Conservation (phyloP, 2,888 invertebrate species). For the Hesperia comma region DNA sequence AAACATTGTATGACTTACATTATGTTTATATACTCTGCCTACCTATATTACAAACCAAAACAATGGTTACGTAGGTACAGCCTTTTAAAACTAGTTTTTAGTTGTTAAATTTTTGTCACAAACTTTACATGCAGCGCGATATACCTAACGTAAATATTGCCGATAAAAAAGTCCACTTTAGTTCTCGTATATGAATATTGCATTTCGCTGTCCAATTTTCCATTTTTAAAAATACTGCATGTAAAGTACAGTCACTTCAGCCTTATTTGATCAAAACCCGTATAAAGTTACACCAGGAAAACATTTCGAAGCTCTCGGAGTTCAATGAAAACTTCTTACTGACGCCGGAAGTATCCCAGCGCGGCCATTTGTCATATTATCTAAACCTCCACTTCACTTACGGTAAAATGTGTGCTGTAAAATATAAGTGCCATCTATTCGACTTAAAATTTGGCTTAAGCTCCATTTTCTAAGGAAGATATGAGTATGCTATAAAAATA, state of each 20-base stretch:
- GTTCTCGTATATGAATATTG: no score
- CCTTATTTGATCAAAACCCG: constrained; percentile 8
- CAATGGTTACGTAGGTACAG: no score
- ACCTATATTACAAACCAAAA: no score
- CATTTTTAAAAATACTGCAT: no score
- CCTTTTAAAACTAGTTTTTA: no score
- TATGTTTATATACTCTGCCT: no score
- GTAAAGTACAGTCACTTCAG: neutral
- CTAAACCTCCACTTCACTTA: constrained; percentile 25
- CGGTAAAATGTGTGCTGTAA: constrained; percentile 17
- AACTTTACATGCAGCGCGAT: no score
- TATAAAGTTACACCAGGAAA: constrained; percentile 16
- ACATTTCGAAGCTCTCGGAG: constrained; percentile 16
- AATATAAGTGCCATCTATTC: constrained; percentile 28
- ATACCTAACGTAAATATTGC: no score
- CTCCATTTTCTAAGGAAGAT: constrained; percentile 7
- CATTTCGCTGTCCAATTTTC: no score
- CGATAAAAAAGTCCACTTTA: no score
- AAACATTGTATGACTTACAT: no score
- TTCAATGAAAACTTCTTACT: constrained; percentile 15
- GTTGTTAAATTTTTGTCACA: no score
- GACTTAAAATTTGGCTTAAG: constrained; percentile 29
- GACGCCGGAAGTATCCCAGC: constrained; percentile 9
- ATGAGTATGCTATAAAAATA: constrained; percentile 19
- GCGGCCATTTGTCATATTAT: constrained; percentile 24